A percentile compares a stretch with the other conserved stretches of the same genome.
Evolutionary conservation across 1,140 invertebrate genomes (phyloP).

Genomic region (Pogonus chalceus): DNA sequence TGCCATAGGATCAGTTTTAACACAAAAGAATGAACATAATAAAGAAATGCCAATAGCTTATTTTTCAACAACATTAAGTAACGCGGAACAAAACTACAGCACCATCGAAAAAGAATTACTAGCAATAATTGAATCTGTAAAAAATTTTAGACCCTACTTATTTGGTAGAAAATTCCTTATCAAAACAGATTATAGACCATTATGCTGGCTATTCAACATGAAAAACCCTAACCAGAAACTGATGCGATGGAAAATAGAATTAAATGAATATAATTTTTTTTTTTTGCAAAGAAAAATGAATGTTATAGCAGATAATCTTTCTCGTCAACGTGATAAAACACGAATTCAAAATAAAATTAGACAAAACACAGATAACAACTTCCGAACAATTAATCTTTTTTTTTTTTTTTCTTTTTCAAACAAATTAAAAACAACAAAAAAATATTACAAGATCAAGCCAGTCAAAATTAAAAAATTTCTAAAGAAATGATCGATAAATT

Average conservation of each 20-base stretch:
- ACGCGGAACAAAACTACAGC: constrained; percentile 22
- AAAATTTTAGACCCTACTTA: constrained; percentile 31
- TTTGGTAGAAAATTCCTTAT: constrained; percentile 25
- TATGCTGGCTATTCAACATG: constrained; percentile 14
- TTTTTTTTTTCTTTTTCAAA: neutral
- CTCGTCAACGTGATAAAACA: neutral
- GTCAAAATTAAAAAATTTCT: neutral
- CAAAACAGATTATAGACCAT: constrained; percentile 29
- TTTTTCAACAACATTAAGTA: constrained; percentile 22
- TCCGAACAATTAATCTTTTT: neutral
- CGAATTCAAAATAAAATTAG: neutral
- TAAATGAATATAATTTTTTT: neutral
- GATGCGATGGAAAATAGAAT: neutral
- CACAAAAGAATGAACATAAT: constrained; percentile 19
- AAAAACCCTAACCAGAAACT: constrained; percentile 21
- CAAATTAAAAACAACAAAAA: neutral
- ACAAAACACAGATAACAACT: neutral
- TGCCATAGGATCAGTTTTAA: constrained; percentile 25
- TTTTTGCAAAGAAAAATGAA: neutral
- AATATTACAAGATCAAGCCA: neutral
- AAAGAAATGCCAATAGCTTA: constrained; percentile 24
- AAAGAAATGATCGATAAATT: neutral
- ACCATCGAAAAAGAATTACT: constrained; percentile 28
- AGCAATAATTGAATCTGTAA: constrained; percentile 33
- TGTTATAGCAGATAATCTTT: neutral